Evolutionary conservation across 2,888 invertebrate genomes (phyloP), one percentile per base, ranked within the genome.

Genomic region (Patella caerulea): DNA sequence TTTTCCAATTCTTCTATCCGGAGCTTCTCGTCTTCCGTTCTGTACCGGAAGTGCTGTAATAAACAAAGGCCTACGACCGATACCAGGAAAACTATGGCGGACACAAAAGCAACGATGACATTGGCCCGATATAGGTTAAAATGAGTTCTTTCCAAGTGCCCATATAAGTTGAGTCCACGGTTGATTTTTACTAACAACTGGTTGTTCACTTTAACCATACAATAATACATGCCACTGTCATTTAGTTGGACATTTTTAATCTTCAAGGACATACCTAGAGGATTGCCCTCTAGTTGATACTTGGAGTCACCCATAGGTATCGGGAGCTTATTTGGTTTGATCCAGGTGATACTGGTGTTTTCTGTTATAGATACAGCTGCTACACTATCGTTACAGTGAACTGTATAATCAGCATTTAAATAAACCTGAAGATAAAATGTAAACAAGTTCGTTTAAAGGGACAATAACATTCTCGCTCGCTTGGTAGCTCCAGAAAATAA

Each of bases 141-240:
- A 9, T 19, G 65, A 65, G n/a, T 24, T 0, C 24, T n/a, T 19
- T 19, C 65, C 24, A 65, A 65, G 24, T 65, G 24, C 12, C 65
- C 65, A 19, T 65, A 24, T n/a, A 65, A 65, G 24, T 65, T 65
- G 65, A 65, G 65, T 12, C 65, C 65, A 3, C 65, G 65, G 65
- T 65, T 65, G 19, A 65, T 24, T 24, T 24, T 65, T 24, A 19
- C 24, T 11, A 19, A 12, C n/a, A 65, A 65, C 19, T 19, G 11
- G 24, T 19, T 24, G 24, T 24, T 12, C 12, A n/a, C 19, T 2
- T n/a, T 19, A 2, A 65, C 24, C 5, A 11, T 19, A 24, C 65
- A 65, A 24, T 19, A 65, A n/a, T 65, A 65, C 14, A 65, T n/a
- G 24, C 65, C 65, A 14, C 65, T 65, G 65, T 65, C 65, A 65